Evolutionary conservation across 2,888 invertebrate genomes (phyloP).

Genomic region (Trichopoda pennipes): DNA sequence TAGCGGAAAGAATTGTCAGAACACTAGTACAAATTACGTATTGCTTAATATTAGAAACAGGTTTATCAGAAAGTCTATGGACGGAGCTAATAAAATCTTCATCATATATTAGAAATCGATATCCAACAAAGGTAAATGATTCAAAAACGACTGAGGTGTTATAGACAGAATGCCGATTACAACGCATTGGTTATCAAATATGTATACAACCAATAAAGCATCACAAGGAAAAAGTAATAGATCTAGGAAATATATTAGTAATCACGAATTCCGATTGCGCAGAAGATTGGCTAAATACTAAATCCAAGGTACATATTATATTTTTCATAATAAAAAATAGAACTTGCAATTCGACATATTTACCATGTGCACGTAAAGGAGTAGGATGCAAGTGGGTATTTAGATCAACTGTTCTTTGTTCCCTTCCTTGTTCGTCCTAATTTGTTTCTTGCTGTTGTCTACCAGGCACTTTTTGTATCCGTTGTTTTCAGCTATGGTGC

Average conservation of each 20-base stretch:
- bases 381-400: slow-evolving; percentile 40
- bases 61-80: slow-evolving; percentile 1
- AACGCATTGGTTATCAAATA: neutral
- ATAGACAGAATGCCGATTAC: neutral
- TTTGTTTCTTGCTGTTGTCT: too few relatives aligned
- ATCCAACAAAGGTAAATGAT: slow-evolving; percentile 16
- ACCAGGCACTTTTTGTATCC: too few relatives aligned
- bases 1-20: slow-evolving; percentile 21
- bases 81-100: neutral
- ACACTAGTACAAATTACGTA: slow-evolving; percentile 4
- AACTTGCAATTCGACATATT: slow-evolving; percentile 26
- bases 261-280: neutral
- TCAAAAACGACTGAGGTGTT: slow-evolving; percentile 12
- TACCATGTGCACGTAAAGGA: slow-evolving; percentile 27
- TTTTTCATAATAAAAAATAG: neutral
- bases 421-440: too few relatives aligned
- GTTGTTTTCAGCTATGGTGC: too few relatives aligned
- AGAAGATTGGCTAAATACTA: slow-evolving; percentile 14
- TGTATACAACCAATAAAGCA: neutral
- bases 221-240: neutral
- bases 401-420: too few relatives aligned
- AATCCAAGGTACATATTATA: slow-evolving; percentile 24
- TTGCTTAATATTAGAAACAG: slow-evolving; percentile 6
- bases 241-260: slow-evolving; percentile 28
- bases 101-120: neutral